These are phyloP conservation scores for Cassiopea andromeda DNA, from an alignment of 30 jellyfish, hydroid and myxozoan genomes.

Conservation along the genomic window DNA sequence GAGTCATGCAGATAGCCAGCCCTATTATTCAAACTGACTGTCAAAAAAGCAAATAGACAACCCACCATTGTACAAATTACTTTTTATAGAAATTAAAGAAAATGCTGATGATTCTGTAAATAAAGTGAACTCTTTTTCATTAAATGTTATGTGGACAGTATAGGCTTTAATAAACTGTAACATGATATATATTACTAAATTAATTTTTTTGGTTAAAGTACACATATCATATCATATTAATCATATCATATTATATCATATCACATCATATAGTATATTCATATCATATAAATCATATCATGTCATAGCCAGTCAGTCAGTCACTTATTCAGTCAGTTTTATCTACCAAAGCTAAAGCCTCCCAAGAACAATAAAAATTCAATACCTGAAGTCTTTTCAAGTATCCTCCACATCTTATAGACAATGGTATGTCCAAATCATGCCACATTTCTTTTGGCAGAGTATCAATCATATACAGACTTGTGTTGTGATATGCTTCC, in stretches of 20 bases:
- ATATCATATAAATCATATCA: not conserved
- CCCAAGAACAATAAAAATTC: not conserved
- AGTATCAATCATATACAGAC: slow-evolving; percentile 60
- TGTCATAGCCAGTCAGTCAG: not conserved
- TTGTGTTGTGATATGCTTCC: slow-evolving; percentile 1
- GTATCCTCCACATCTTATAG: slow-evolving; percentile 45
- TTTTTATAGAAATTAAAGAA: no score
- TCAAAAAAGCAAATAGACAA: no score
- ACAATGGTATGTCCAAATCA: slow-evolving; percentile 43
- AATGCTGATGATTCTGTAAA: no score
- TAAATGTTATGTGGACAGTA: no score
- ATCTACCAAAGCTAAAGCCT: not conserved
- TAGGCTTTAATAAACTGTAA: not conserved
- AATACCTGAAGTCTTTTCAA: slow-evolving; percentile 44
- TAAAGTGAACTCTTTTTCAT: no score
- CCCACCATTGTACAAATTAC: no score
- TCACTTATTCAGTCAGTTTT: not conserved
- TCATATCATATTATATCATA: no score
- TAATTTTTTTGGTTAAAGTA: no score
- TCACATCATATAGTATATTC: no score
- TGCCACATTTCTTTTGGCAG: slow-evolving; percentile 55
- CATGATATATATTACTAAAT: not conserved
- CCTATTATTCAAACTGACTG: no score
- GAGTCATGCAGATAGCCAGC: no score
- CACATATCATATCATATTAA: no score